phyloP scores from a whole-genome alignment of 2,797 vertebrate genomes.

The Argentina silus region DNA sequence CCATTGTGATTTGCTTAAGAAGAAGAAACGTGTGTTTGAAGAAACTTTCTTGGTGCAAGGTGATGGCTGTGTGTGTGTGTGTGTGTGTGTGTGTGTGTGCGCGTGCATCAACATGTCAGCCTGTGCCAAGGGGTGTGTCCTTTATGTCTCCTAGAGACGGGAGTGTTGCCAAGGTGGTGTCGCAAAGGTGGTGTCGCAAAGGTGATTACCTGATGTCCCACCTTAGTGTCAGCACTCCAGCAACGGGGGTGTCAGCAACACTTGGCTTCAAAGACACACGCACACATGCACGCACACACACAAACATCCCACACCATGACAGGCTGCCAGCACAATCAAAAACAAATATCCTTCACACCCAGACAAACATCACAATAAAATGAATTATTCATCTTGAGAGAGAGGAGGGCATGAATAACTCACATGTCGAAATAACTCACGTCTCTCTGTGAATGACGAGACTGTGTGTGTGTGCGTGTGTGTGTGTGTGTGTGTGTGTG shows the following conservation, averaged over 20 bases:
- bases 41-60: background rate
- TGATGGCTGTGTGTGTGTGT: background rate
- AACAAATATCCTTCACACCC: constrained; percentile 70
- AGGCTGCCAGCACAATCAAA: constrained; percentile 67
- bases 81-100: constrained; percentile 30
- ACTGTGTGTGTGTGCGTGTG: background rate
- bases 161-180: constrained; percentile 68
- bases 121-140: constrained; percentile 55
- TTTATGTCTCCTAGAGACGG: constrained; percentile 62
- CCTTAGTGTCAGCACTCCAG: constrained; percentile 61
- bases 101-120: constrained; percentile 63
- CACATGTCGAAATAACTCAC: constrained; percentile 54
- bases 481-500: background rate
- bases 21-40: background rate
- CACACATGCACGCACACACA: constrained; percentile 20
- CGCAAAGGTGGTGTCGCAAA: constrained; percentile 57
- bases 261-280: constrained; percentile 34
- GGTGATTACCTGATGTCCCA: constrained; percentile 69
- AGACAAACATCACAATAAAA: constrained; percentile 63
- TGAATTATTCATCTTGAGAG: constrained; percentile 68
- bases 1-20: background rate
- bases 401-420: constrained; percentile 66
- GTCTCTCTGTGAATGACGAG: constrained; percentile 55
- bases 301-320: constrained; percentile 52
- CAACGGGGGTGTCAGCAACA: constrained; percentile 52